These are phyloP conservation scores for Siniperca obscura DNA, from an alignment of 2,797 vertebrate genomes.

Conservation along the genomic window DNA sequence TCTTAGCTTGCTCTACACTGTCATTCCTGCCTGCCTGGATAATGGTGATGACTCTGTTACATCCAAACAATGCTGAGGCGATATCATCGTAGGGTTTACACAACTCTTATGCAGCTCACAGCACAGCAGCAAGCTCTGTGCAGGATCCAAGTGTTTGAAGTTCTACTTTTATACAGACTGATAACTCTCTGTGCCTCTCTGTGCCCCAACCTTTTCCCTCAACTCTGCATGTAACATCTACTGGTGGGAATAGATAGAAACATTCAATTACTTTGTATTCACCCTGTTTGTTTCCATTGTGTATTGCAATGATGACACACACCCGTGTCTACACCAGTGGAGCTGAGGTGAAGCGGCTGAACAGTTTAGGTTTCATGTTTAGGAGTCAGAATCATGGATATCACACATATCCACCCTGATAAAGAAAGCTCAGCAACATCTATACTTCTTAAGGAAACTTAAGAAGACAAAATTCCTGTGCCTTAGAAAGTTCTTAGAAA, in stretches of 20 bases:
- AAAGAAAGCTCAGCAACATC: background rate
- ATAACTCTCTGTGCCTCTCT: slow-evolving; percentile 25
- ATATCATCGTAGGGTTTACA: slow-evolving; percentile 37
- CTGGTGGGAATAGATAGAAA: slow-evolving; percentile 39
- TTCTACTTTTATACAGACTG: slow-evolving; percentile 21
- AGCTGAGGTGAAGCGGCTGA: too few relatives aligned
- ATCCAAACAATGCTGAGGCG: slow-evolving; percentile 33
- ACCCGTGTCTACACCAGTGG: background rate
- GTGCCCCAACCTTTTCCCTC: background rate
- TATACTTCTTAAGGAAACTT: background rate
- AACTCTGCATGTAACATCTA: slow-evolving; percentile 17
- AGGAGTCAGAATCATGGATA: background rate
- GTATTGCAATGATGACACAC: slow-evolving; percentile 17
- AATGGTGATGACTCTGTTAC: slow-evolving; percentile 43
- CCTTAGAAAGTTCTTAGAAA: background rate
- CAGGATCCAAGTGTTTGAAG: slow-evolving; percentile 29
- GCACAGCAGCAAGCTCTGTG: background rate
- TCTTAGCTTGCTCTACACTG: slow-evolving; percentile 10
- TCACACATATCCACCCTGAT: background rate
- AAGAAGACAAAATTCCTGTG: background rate
- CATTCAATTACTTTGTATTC: slow-evolving; percentile 50
- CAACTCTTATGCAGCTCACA: slow-evolving; percentile 1
- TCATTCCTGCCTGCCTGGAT: slow-evolving; percentile 30
- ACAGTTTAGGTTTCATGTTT: background rate
- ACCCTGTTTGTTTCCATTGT: slow-evolving; percentile 56